Base-by-base conservation (phyloP, 2,888 invertebrate genomes). In the Julus scanicus region DNA sequence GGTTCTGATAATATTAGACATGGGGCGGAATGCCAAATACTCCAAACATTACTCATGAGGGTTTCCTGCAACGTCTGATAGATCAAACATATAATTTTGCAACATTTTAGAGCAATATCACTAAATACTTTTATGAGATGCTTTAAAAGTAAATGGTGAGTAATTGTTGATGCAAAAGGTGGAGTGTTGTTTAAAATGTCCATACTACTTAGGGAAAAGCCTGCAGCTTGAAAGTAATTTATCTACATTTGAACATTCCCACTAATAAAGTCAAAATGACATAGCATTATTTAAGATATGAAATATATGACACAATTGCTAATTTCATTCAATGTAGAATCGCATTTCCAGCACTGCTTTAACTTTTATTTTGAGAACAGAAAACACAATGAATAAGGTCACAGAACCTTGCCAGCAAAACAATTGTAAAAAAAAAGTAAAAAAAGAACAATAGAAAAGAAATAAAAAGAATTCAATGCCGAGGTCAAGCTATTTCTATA, bases 401-500 rank as follows among this genome's bases (percentile, higher is more conserved):
- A 20, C 29, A 29, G 37, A 0, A 0, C 4, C 13, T 80, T 80
- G 44, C 44, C 44, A 44, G 44, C 44, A 5, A 44, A 44, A 5
- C 44, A 44, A 0, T 44, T 8, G 8, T 8, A 44, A 44, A 44
- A 44, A 44, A 44, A 8, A 8, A 1, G 5, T 8, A 44, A 44
- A 44, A 44, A 8, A 44, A 8, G 44, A 44, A 44, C 2, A 29
- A 29, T 29, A 29, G 29, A 29, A 29, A 71, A 20, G 29, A 53
- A 53, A 53, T 15, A 53, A 53, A 53, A 80, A 20, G 29, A 37
- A 37, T 44, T 80, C 80, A 80, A 80, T 80, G 80, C 13, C 80
- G 80, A 80, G 29, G 80, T 80, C 80, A 80, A 80, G 37, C 37
- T 80, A 80, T 37, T 80, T 80, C 80, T 80, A 80, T 80, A 80